Conservation (phyloP, 2,113 vertebrate genomes). For the Pogona vitticeps region DNA sequence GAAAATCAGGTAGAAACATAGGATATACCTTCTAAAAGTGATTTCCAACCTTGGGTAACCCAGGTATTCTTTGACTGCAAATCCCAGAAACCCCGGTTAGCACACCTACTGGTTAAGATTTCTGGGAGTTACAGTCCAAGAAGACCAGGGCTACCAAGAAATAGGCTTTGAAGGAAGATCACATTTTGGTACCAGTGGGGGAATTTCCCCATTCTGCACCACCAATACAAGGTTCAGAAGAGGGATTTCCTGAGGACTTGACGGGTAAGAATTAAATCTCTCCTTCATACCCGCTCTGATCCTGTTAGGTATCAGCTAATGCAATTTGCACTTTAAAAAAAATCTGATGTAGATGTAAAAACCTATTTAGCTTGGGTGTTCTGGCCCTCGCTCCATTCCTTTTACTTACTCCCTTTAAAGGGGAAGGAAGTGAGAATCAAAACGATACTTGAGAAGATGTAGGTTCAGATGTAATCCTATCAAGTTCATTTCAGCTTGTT, state of each 20-base stretch:
- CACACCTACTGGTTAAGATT: background rate
- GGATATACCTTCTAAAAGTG: background rate
- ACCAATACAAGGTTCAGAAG: background rate
- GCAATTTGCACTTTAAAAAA: background rate
- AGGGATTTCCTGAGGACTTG: background rate
- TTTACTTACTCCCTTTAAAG: background rate
- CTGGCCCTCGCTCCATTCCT: background rate
- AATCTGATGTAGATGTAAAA: background rate
- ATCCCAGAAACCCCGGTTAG: background rate
- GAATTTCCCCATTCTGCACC: background rate
- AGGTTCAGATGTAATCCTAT: background rate
- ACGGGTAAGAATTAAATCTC: background rate
- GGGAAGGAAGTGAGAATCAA: background rate
- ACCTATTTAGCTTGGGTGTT: background rate
- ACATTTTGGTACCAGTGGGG: background rate
- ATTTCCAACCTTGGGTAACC: background rate
- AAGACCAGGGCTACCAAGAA: background rate
- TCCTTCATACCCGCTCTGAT: background rate
- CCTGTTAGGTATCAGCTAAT: background rate
- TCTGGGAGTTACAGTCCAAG: background rate
- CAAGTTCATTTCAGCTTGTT: background rate
- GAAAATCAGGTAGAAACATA: too few relatives aligned
- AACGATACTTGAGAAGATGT: background rate
- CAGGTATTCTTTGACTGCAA: background rate
- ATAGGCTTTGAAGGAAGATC: too few relatives aligned